phyloP scores from a whole-genome alignment of 2,797 vertebrate genomes.

The Carcharodon carcharias region DNA sequence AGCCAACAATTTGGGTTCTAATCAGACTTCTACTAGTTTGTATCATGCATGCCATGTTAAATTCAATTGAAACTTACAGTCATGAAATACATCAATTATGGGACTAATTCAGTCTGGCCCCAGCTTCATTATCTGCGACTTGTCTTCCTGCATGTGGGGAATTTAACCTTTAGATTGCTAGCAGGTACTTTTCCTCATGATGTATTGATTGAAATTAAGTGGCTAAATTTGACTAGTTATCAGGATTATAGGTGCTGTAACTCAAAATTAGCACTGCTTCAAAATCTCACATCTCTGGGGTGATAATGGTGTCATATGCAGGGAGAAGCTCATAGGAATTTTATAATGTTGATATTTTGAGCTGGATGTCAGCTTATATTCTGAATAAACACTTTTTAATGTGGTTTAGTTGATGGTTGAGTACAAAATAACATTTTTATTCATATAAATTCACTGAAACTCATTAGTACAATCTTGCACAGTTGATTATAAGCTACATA shows the following conservation, averaged over 20 bases:
- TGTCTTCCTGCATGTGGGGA: background rate
- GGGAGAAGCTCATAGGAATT: no score
- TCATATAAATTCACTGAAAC: background rate
- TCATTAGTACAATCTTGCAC: no score
- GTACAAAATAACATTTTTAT: background rate
- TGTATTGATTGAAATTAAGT: background rate
- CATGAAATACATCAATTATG: background rate
- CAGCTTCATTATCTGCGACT: background rate
- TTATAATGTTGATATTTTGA: background rate
- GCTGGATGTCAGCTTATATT: background rate
- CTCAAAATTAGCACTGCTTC: background rate
- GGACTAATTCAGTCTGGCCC: background rate
- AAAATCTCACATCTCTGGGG: background rate
- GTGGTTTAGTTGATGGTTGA: background rate
- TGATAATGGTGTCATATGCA: background rate
- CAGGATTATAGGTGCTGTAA: background rate
- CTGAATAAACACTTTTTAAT: background rate
- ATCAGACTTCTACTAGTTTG: background rate
- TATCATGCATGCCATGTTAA: background rate
- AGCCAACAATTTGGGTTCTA: background rate
- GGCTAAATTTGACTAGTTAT: background rate
- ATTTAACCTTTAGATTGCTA: background rate
- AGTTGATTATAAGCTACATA: background rate
- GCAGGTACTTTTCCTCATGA: background rate
- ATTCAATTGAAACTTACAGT: background rate